phyloP scores from a whole-genome alignment of 2,113 vertebrate genomes.

The Irena cyanogastra region DNA sequence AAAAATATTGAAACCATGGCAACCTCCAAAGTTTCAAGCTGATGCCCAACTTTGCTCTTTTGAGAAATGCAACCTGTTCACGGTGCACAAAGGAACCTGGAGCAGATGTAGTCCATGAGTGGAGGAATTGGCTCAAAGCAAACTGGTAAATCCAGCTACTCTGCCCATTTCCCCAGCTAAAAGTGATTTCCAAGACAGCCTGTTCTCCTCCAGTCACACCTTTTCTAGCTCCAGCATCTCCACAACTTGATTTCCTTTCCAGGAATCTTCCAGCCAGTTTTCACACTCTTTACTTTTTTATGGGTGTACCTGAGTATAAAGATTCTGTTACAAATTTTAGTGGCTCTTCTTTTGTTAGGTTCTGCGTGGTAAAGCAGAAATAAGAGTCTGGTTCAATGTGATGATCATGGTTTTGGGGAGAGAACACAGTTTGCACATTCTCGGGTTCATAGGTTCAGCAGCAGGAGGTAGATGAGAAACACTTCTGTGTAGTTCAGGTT shows the following conservation, averaged over 20 bases:
- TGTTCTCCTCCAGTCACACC: neutral
- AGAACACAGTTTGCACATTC: neutral
- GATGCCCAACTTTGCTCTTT: conserved; percentile 1
- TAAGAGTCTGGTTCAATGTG: neutral
- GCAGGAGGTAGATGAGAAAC: neutral
- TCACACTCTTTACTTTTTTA: neutral
- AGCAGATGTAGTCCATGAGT: neutral
- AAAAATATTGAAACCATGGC: conserved; percentile 46
- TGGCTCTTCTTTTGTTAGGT: neutral
- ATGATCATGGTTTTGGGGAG: neutral
- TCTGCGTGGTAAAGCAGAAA: neutral
- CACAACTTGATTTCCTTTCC: neutral
- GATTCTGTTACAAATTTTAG: neutral
- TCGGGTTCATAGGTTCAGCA: neutral
- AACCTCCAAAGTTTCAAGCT: conserved; percentile 31
- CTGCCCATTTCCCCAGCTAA: neutral
- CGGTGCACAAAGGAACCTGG: neutral
- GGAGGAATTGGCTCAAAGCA: neutral
- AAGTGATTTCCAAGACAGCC: neutral
- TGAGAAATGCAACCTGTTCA: neutral
- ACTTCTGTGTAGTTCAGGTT: neutral
- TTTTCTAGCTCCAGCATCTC: neutral
- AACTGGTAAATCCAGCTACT: neutral
- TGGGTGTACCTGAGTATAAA: neutral
- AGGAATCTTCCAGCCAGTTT: neutral